These are phyloP conservation scores for Sesamia inferens DNA, from an alignment of 2,888 invertebrate genomes.

Conservation along the genomic window DNA sequence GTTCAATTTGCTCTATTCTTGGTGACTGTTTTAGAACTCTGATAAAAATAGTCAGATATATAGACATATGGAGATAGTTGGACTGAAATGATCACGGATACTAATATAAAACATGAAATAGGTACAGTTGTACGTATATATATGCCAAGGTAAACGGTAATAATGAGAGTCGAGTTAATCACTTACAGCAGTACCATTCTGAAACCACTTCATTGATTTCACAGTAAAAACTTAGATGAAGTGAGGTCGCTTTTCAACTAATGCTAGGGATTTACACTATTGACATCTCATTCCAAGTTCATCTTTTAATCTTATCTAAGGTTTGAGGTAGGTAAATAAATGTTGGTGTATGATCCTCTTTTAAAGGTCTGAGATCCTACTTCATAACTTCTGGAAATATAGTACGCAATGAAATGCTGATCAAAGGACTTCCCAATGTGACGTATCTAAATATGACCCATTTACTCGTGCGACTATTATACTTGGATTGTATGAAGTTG, in stretches of 20 bases:
- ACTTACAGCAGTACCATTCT: too few relatives aligned
- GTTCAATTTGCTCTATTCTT: background rate
- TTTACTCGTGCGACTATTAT: background rate
- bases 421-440: constrained; percentile 4
- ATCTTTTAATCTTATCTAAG: too few relatives aligned
- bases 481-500: constrained; percentile 7
- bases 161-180: too few relatives aligned
- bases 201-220: too few relatives aligned
- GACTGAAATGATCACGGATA: background rate
- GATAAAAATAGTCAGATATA: background rate
- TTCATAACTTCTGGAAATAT: background rate
- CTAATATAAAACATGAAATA: constrained; percentile 6
- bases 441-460: background rate
- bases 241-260: too few relatives aligned
- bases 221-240: too few relatives aligned
- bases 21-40: background rate
- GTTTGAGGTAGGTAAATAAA: too few relatives aligned
- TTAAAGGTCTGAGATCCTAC: background rate
- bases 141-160: background rate
- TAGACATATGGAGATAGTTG: background rate
- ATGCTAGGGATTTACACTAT: too few relatives aligned
- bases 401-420: constrained; percentile 4
- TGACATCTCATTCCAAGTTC: too few relatives aligned
- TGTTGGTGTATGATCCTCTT: background rate
- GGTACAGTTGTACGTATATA: background rate